A percentile compares a stretch with the other conserved stretches of the same genome.
These are phyloP conservation scores for Ciconia nigra DNA, from an alignment of 2,797 vertebrate species.

Conservation along the genomic window DNA sequence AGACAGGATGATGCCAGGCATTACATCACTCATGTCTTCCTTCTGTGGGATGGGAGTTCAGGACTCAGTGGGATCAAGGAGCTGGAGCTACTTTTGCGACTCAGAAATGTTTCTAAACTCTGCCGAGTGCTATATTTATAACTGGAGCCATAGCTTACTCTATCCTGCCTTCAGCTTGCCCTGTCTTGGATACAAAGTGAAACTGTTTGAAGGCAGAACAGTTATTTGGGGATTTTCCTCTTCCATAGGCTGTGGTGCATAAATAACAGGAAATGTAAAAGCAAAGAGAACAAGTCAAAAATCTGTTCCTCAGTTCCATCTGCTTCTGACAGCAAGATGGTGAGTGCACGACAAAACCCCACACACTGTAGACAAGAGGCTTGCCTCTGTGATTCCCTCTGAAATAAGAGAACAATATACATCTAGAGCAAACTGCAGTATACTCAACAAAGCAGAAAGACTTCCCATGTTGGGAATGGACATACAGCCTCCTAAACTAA, in stretches of 20 bases:
- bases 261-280: background rate
- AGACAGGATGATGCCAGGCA: background rate
- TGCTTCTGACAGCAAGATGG: background rate
- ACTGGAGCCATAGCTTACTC: background rate
- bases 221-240: background rate
- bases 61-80: background rate
- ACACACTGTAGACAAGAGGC: background rate
- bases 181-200: background rate
- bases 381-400: background rate
- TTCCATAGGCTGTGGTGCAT: background rate
- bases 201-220: background rate
- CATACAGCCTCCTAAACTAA: background rate
- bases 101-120: background rate
- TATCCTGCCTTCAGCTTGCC: background rate
- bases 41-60: background rate
- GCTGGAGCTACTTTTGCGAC: background rate
- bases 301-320: background rate
- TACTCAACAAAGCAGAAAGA: background rate
- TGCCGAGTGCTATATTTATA: background rate
- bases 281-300: background rate
- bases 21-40: background rate
- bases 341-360: background rate
- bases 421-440: background rate
- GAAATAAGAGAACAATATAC: background rate
- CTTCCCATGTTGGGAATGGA: background rate